Conservation (phyloP, 2,888 invertebrate species). For the Drosophila nr. perissopoda region DNA sequence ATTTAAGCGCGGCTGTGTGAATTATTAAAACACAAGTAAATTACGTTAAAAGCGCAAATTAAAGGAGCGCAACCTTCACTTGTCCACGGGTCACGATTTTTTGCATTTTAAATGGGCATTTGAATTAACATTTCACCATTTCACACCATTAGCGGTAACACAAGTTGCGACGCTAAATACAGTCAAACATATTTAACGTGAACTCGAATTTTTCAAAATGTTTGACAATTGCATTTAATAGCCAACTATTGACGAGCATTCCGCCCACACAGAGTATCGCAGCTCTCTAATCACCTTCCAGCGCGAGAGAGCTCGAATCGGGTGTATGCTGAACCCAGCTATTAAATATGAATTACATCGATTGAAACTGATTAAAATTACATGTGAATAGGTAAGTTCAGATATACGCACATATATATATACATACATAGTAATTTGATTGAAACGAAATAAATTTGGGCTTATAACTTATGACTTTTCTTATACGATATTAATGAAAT, state of each 20-base stretch:
- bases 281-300: not conserved
- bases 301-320: not conserved
- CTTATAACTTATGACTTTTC: not conserved
- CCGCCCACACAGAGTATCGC: not conserved
- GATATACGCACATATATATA: not conserved
- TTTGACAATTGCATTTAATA: not conserved
- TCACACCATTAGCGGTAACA: conserved; percentile 30
- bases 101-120: conserved; percentile 36
- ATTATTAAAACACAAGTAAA: conserved; percentile 72
- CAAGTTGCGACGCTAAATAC: not conserved
- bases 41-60: conserved; percentile 67
- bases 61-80: conserved; percentile 23
- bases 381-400: not conserved
- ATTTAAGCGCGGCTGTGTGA: conserved; percentile 68
- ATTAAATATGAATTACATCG: not conserved
- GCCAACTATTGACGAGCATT: not conserved
- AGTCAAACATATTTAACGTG: not conserved
- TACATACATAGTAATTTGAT: not conserved
- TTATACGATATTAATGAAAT: not conserved
- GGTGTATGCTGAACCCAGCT: too few relatives aligned
- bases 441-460: not conserved
- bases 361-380: not conserved
- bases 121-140: conserved; percentile 42
- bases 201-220: too few relatives aligned
- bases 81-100: conserved; percentile 8